phyloP scores from a whole-genome alignment of 2,113 vertebrate species.

The Paratilapia polleni region DNA sequence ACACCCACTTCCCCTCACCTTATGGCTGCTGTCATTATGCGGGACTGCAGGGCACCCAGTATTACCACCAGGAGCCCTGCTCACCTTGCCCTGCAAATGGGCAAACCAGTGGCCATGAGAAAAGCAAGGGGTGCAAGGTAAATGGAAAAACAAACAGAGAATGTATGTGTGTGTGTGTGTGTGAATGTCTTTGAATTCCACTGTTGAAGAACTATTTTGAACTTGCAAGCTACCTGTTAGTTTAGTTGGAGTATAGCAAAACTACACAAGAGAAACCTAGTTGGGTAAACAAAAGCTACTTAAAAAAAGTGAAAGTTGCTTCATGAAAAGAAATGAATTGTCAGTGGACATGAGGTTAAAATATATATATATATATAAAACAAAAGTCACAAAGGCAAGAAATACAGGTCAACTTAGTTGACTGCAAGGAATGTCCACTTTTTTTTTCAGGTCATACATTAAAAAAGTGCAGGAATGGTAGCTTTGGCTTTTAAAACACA shows the following conservation, averaged over 20 bases:
- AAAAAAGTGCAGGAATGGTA: background rate
- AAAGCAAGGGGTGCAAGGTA: constrained; percentile 87
- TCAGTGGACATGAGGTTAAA: background rate
- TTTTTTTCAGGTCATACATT: background rate
- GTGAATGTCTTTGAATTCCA: background rate
- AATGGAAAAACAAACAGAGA: constrained; percentile 14
- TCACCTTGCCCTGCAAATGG: constrained; percentile 75
- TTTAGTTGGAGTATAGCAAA: background rate
- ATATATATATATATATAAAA: background rate
- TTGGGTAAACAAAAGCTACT: background rate
- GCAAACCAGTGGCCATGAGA: constrained; percentile 76
- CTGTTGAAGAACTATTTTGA: background rate
- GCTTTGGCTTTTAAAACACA: background rate
- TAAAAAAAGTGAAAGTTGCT: background rate
- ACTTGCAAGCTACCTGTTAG: background rate
- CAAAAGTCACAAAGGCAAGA: background rate
- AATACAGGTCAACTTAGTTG: background rate
- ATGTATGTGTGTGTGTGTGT: background rate
- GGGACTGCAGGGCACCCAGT: constrained; percentile 69
- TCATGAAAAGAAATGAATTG: too few relatives aligned
- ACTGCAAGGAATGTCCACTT: background rate
- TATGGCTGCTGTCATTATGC: constrained; percentile 84
- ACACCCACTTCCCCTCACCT: constrained; percentile 82
- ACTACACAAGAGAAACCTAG: background rate
- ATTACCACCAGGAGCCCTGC: constrained; percentile 80